A percentile compares a stretch with the other conserved stretches of the same genome.
Evolutionary conservation across 2,113 vertebrate species (phyloP).

Genomic region (Xiphias gladius): DNA sequence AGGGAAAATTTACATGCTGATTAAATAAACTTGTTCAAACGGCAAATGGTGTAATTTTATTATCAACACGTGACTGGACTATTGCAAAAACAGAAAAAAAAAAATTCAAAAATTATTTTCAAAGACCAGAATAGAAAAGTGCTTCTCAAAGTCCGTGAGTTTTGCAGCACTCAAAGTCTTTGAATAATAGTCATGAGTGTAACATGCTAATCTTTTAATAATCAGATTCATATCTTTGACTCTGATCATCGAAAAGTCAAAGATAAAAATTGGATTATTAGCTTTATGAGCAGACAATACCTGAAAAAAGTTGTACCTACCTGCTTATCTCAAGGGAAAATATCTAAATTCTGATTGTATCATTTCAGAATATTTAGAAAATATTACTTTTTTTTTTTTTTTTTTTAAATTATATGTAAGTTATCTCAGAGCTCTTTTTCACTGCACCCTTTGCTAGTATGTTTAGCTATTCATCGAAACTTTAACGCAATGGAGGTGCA

Average conservation of each 20-base stretch:
- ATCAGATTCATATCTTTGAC: too few relatives aligned
- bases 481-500: neutral
- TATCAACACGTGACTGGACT: constrained; percentile 1
- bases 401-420: neutral
- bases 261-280: too few relatives aligned
- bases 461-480: neutral
- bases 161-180: neutral
- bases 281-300: too few relatives aligned
- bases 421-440: neutral
- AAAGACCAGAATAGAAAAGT: neutral
- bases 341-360: neutral
- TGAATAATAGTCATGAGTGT: neutral
- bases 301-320: too few relatives aligned
- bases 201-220: too few relatives aligned
- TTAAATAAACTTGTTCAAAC: constrained; percentile 72
- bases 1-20: constrained; percentile 67
- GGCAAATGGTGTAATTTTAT: constrained; percentile 37
- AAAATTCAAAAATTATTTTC: neutral
- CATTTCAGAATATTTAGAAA: neutral
- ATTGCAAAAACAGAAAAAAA: neutral
- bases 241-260: too few relatives aligned
- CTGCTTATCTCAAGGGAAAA: too few relatives aligned
- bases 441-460: neutral
- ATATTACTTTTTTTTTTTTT: too few relatives aligned
- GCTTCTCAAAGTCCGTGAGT: neutral